These are phyloP conservation scores for Tetramorium parvispinum DNA, from an alignment of 1,140 invertebrate genomes.

Conservation along the genomic window DNA sequence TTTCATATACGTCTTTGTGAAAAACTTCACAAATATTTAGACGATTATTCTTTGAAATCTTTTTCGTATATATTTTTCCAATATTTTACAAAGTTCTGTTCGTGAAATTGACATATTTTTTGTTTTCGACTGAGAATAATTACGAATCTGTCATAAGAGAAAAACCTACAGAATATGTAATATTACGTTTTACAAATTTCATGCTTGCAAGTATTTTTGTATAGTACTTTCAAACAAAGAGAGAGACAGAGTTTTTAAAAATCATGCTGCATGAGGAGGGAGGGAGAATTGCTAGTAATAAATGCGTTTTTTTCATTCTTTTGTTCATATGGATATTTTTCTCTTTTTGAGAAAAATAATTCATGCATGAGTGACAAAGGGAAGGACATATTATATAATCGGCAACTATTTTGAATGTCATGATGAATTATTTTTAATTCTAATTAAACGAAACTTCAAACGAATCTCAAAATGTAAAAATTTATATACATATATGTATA, in stretches of 20 bases:
- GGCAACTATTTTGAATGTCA: not conserved
- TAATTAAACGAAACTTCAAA: slow-evolving; percentile 2
- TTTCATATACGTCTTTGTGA: not conserved
- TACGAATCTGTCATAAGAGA: not conserved
- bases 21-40: not conserved
- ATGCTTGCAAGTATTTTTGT: not conserved
- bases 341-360: not conserved
- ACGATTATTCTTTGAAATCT: not conserved
- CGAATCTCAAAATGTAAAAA: not conserved
- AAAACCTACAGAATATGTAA: not conserved
- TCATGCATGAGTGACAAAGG: not conserved
- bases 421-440: not conserved
- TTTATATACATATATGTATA: not conserved
- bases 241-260: not conserved
- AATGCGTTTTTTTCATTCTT: not conserved
- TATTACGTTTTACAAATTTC: slow-evolving; percentile 22
- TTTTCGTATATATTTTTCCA: not conserved
- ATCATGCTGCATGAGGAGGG: no score
- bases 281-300: not conserved
- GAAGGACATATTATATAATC: slow-evolving; percentile 4
- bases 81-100: not conserved
- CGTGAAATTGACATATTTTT: not conserved
- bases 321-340: slow-evolving; percentile 2
- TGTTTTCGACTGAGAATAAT: not conserved
- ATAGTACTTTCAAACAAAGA: not conserved